Evolutionary conservation across 2,113 vertebrate species (phyloP).

Genomic region (Tricholaema leucomelas): DNA sequence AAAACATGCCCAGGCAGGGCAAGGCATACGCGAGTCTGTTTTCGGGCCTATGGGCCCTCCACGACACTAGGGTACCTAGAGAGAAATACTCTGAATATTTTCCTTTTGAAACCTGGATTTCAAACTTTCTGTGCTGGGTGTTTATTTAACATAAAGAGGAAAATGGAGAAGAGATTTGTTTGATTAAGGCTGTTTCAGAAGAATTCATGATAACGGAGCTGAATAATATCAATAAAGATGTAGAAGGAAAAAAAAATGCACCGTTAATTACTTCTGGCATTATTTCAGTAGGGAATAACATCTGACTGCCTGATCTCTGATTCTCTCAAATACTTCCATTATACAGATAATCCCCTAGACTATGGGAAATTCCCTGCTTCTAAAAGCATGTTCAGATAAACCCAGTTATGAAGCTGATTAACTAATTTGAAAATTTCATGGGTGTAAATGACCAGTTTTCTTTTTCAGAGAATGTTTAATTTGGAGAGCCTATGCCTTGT

Average conservation of each 20-base stretch:
- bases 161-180: background rate
- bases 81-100: background rate
- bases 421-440: background rate
- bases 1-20: too few relatives aligned
- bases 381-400: background rate
- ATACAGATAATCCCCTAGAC: background rate
- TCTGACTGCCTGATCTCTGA: background rate
- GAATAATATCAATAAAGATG: background rate
- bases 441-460: background rate
- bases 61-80: background rate
- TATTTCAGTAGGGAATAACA: background rate
- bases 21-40: too few relatives aligned
- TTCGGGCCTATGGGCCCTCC: too few relatives aligned
- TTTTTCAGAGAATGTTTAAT: background rate
- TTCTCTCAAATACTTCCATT: background rate
- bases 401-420: background rate
- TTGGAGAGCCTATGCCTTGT: background rate
- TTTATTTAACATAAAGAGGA: background rate
- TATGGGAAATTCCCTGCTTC: background rate
- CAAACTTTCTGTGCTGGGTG: background rate
- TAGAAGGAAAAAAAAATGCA: background rate
- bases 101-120: background rate
- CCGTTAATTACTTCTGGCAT: background rate
- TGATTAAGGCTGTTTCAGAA: background rate
- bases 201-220: background rate